These are phyloP conservation scores for Metopia argyrocephala DNA, from an alignment of 2,888 invertebrate genomes.

Conservation along the genomic window DNA sequence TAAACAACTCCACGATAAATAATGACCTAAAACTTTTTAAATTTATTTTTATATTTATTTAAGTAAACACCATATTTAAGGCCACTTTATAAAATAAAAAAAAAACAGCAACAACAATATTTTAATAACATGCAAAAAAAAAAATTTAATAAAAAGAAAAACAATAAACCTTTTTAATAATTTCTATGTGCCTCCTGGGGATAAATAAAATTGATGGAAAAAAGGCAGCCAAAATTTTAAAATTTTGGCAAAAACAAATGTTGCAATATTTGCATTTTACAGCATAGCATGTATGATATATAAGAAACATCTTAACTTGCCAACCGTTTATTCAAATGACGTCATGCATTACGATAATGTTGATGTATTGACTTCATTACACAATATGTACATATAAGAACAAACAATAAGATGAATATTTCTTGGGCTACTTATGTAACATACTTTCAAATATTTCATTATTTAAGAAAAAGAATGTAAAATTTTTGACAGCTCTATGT, in stretches of 20 bases:
- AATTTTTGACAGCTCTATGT: no score
- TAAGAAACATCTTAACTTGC: not conserved
- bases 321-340: not conserved
- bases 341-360: conserved; percentile 39
- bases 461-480: not conserved
- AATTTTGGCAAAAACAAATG: conserved; percentile 30
- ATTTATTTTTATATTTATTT: conserved; percentile 19
- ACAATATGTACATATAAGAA: not conserved
- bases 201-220: not conserved
- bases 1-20: conserved; percentile 1
- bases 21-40: conserved; percentile 4
- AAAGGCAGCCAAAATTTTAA: not conserved
- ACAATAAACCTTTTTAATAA: conserved; percentile 34
- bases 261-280: conserved; percentile 11
- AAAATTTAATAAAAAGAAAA: conserved; percentile 28
- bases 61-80: conserved; percentile 7
- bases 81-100: conserved; percentile 10
- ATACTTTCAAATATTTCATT: not conserved
- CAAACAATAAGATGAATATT: no score
- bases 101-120: not conserved
- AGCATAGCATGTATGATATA: not conserved
- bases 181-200: conserved; percentile 18
- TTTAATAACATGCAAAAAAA: conserved; percentile 28
- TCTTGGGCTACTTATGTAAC: no score
- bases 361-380: conserved; percentile 55